A percentile compares a stretch with the other conserved stretches of the same genome.
Conservation (phyloP, 2,113 vertebrate genomes). For the Excalfactoria chinensis region DNA sequence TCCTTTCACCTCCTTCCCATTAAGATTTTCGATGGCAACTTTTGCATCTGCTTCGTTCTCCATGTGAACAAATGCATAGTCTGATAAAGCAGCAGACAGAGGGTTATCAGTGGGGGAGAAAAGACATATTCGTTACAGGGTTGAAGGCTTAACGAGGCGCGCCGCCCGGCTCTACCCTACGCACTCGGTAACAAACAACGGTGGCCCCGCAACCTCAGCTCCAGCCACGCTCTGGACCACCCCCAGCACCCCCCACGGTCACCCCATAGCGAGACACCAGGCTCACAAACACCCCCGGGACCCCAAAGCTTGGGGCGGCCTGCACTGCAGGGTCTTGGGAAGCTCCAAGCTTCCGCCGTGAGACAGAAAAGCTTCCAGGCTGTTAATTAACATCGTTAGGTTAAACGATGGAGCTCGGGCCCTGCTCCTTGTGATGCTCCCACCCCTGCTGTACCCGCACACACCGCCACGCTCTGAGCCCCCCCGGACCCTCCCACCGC, state of each 20-base stretch:
- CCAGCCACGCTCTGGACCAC: no score
- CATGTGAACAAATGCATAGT: conserved; percentile 99
- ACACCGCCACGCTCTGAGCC: not conserved
- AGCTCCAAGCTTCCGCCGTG: not conserved
- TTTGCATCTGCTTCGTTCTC: conserved; percentile 96
- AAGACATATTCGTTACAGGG: conserved; percentile 55
- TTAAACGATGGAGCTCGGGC: not conserved
- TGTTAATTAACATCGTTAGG: not conserved
- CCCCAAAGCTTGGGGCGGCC: not conserved
- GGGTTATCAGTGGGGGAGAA: conserved; percentile 79
- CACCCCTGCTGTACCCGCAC: no score
- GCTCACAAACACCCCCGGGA: not conserved
- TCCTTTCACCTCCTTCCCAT: conserved; percentile 95
- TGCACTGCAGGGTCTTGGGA: not conserved
- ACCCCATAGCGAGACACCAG: no score
- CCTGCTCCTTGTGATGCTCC: no score
- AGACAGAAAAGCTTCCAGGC: not conserved
- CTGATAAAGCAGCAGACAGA: conserved; percentile 87
- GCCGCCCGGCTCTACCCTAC: not conserved
- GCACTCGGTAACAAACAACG: not conserved
- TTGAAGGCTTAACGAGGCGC: not conserved
- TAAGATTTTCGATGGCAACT: conserved; percentile 95
- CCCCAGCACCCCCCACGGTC: no score
- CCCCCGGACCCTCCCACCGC: no score
- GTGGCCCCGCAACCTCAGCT: not conserved